Percentiles rank a stretch among this genome's conserved stretches.
Conservation (phyloP, 2,888 invertebrate genomes). For the Brachyptera risi region DNA sequence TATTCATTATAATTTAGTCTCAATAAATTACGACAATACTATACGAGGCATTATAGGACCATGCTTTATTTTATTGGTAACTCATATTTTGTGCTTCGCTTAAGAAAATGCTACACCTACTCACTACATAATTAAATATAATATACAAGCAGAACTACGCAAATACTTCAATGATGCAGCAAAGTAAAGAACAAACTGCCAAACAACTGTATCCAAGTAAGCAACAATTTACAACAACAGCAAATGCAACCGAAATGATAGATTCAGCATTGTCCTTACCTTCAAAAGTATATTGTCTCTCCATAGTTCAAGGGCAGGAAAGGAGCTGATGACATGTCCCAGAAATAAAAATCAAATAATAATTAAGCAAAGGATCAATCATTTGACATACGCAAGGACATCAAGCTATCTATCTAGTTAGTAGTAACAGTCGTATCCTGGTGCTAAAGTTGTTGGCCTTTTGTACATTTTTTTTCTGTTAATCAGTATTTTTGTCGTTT, state of each 20-base stretch:
- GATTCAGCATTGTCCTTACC: conserved; percentile 41
- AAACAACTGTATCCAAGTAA: too few relatives aligned
- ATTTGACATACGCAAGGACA: conserved; percentile 5
- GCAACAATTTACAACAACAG: too few relatives aligned
- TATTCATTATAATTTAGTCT: too few relatives aligned
- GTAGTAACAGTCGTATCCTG: not conserved
- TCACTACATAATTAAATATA: not conserved
- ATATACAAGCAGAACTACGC: not conserved
- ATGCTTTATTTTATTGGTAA: conserved; percentile 5
- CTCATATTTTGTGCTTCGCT: conserved; percentile 21
- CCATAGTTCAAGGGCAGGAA: conserved; percentile 49
- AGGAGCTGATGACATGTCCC: conserved; percentile 48
- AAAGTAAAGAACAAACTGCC: too few relatives aligned
- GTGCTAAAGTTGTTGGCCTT: not conserved
- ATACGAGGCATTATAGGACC: not conserved
- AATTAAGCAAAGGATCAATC: conserved; percentile 32
- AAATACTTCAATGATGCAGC: not conserved
- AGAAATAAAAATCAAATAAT: conserved; percentile 49
- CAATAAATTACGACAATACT: too few relatives aligned
- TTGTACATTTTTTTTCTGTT: too few relatives aligned
- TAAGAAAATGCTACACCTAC: not conserved
- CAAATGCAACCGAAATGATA: conserved; percentile 4
- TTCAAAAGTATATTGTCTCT: conserved; percentile 50
- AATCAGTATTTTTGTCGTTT: too few relatives aligned
- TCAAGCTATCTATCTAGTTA: conserved; percentile 20